A percentile compares a stretch with the other conserved stretches of the same genome.
phyloP scores from a whole-genome alignment of 1,140 invertebrate genomes.

The Diorhabda carinulata region DNA sequence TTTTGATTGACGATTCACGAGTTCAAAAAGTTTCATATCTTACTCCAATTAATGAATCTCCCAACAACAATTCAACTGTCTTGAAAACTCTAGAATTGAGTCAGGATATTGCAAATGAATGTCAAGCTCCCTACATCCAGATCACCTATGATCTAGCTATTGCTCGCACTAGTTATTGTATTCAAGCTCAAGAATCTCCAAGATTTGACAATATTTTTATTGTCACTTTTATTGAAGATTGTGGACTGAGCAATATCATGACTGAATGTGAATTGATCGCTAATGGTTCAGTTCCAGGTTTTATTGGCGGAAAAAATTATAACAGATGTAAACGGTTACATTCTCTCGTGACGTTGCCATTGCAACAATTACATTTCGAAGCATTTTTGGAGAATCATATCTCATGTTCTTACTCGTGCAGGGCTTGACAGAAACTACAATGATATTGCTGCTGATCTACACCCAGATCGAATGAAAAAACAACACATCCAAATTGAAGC shows the following conservation, averaged over 20 bases:
- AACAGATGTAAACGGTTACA: slow-evolving; percentile 28
- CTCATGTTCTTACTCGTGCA: slow-evolving; percentile 13
- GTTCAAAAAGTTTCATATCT: slow-evolving; percentile 29
- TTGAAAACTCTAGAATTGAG: slow-evolving; percentile 21
- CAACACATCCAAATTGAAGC: slow-evolving; percentile 16
- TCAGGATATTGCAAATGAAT: slow-evolving; percentile 21
- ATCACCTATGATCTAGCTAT: slow-evolving; percentile 46
- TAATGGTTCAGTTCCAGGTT: slow-evolving; percentile 24
- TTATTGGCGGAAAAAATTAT: slow-evolving; percentile 23
- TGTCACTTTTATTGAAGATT: slow-evolving; percentile 43
- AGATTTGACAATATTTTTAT: slow-evolving; percentile 45
- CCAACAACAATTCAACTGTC: slow-evolving; percentile 19
- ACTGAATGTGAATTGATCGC: slow-evolving; percentile 25
- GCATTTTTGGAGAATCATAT: slow-evolving; percentile 27
- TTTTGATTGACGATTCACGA: slow-evolving; percentile 19
- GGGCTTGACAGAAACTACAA: slow-evolving; percentile 15
- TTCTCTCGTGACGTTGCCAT: slow-evolving; percentile 14
- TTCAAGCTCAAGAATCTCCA: slow-evolving; percentile 41
- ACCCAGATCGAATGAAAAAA: slow-evolving; percentile 18
- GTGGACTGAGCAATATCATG: slow-evolving; percentile 40
- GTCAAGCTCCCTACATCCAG: slow-evolving; percentile 21
- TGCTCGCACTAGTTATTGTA: slow-evolving; percentile 42
- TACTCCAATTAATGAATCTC: slow-evolving; percentile 31
- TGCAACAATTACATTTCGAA: slow-evolving; percentile 28
- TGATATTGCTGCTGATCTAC: slow-evolving; percentile 18